Conservation (phyloP, 2,113 vertebrate genomes). For the Colossoma macropomum region DNA sequence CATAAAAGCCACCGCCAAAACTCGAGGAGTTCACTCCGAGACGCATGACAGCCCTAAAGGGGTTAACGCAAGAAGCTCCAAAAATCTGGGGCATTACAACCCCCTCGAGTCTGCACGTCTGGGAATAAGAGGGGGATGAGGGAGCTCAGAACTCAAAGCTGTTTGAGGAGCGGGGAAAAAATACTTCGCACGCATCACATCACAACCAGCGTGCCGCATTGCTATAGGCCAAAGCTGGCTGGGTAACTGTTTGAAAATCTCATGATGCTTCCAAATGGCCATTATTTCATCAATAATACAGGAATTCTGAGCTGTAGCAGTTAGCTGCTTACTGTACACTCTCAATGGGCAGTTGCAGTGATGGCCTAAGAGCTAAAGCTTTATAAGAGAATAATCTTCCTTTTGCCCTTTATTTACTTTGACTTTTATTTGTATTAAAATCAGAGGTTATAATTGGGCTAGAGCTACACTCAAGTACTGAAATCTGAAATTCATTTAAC, state of each 20-base stretch:
- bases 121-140: not conserved
- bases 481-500: too few relatives aligned
- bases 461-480: not conserved
- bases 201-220: not conserved
- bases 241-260: slow-evolving; percentile 42
- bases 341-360: slow-evolving; percentile 23
- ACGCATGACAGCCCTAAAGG: not conserved
- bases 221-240: not conserved
- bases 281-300: slow-evolving; percentile 67
- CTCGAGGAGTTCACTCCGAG: not conserved
- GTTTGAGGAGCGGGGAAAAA: not conserved
- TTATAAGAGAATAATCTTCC: not conserved
- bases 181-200: not conserved
- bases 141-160: not conserved
- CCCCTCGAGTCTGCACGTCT: slow-evolving; percentile 26
- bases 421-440: not conserved
- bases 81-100: slow-evolving; percentile 9
- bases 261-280: slow-evolving; percentile 54
- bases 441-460: not conserved
- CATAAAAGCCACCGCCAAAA: not conserved
- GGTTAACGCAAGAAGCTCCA: not conserved
- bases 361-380: slow-evolving; percentile 13
- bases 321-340: slow-evolving; percentile 21
- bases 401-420: not conserved
- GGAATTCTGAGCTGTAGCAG: slow-evolving; percentile 21